Percentiles rank a stretch among this genome's conserved stretches.
Conservation (phyloP, 2,888 invertebrate species). For the Petrolisthes manimaculis region DNA sequence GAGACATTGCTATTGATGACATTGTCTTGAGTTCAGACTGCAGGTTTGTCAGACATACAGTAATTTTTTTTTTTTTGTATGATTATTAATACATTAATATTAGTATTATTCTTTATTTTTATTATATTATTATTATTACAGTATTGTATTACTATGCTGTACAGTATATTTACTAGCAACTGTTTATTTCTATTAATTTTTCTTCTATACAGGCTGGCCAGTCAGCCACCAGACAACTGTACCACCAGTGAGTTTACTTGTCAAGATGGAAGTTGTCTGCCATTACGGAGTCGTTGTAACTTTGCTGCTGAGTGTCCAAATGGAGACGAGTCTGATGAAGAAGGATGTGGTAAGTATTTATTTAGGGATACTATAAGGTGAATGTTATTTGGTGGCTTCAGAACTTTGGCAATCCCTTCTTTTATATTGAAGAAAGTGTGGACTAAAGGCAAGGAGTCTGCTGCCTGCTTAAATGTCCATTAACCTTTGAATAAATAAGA, state of each 20-base stretch:
- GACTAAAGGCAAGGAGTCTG: too few relatives aligned
- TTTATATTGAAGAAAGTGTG: not conserved
- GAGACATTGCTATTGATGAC: constrained; percentile 53
- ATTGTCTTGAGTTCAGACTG: constrained; percentile 41
- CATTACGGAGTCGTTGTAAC: constrained; percentile 31
- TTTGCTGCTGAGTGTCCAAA: constrained; percentile 49
- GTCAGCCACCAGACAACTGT: constrained; percentile 22
- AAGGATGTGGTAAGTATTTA: constrained; percentile 37
- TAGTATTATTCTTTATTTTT: not conserved
- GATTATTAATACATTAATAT: too few relatives aligned
- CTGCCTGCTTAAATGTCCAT: too few relatives aligned
- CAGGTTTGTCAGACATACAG: constrained; percentile 18
- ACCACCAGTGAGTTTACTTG: constrained; percentile 30
- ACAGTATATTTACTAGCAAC: too few relatives aligned
- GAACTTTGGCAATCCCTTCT: not conserved
- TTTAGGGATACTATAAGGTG: not conserved
- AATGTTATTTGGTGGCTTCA: not conserved
- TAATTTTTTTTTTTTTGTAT: not conserved
- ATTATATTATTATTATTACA: not conserved
- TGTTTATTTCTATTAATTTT: too few relatives aligned
- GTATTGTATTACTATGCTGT: too few relatives aligned
- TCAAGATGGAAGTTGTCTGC: constrained; percentile 38
- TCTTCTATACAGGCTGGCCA: not conserved
- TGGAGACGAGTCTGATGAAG: constrained; percentile 47
- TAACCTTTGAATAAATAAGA: too few relatives aligned